phyloP scores from a whole-genome alignment of 64 coral and sea anemone genomes.

The Dendronephthya gigantea region DNA sequence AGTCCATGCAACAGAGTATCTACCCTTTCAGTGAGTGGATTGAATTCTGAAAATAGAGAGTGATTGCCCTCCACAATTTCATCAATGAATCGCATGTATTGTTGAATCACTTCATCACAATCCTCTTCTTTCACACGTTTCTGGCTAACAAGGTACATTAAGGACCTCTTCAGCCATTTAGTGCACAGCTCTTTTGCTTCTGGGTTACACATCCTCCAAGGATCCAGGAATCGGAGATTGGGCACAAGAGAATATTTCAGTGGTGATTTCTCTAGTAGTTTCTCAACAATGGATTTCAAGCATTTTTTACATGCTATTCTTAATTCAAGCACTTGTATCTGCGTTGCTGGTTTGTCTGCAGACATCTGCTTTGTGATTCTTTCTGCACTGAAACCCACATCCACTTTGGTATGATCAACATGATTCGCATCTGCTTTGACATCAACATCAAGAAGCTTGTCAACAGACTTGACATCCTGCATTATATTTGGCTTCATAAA shows the following conservation, averaged over 20 bases:
- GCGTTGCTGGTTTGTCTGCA: neutral
- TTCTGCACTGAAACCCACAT: no score
- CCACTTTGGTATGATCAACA: no score
- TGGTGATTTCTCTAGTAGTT: neutral
- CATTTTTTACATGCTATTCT: neutral
- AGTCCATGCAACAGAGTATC: neutral
- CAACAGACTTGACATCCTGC: no score
- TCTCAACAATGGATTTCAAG: neutral
- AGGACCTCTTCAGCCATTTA: neutral
- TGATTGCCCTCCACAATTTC: neutral
- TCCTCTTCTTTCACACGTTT: neutral
- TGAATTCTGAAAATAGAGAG: neutral
- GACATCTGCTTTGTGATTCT: no score
- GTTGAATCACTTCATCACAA: neutral
- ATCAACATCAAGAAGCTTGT: no score
- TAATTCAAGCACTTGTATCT: neutral
- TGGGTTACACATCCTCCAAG: neutral
- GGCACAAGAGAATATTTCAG: neutral
- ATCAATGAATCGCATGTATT: neutral
- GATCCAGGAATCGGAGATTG: neutral
- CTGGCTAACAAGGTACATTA: neutral
- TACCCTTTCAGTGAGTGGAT: neutral
- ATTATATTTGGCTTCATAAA: no score
- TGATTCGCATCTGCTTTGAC: no score
- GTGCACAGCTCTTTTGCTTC: neutral